Conservation (phyloP, 1,140 invertebrate species). For the Drosophila pectinifera region DNA sequence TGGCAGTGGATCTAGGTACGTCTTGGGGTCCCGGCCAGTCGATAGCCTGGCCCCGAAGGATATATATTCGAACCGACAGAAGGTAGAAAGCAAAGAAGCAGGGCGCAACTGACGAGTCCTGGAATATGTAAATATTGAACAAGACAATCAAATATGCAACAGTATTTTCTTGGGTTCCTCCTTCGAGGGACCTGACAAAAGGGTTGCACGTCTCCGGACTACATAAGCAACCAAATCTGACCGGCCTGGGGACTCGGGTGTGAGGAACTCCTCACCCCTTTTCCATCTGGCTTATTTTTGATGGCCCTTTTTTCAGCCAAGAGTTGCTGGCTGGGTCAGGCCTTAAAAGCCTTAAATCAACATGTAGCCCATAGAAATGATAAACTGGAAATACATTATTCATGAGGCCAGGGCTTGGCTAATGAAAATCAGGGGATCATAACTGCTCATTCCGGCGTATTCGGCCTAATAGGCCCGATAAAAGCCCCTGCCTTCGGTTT, state of each 20-base stretch:
- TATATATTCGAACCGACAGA: slow-evolving; percentile 38
- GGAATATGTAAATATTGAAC: slow-evolving; percentile 77
- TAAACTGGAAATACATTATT: slow-evolving; percentile 37
- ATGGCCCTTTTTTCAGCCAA: background rate
- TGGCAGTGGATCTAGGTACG: slow-evolving; percentile 9
- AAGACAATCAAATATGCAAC: slow-evolving; percentile 82
- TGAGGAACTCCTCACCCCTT: slow-evolving; percentile 15
- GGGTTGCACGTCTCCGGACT: slow-evolving; percentile 46
- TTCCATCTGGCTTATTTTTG: background rate
- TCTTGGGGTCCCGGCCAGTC: slow-evolving; percentile 25
- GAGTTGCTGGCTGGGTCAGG: slow-evolving; percentile 6
- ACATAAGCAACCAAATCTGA: slow-evolving; percentile 38
- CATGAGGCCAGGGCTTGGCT: slow-evolving; percentile 19
- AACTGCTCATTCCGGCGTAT: slow-evolving; percentile 24
- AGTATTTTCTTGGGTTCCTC: slow-evolving; percentile 58
- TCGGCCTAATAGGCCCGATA: slow-evolving; percentile 18
- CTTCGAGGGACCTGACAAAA: slow-evolving; percentile 31
- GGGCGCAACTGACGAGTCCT: slow-evolving; percentile 25
- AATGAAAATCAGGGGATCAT: slow-evolving; percentile 46
- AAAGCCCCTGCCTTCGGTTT: slow-evolving; percentile 3
- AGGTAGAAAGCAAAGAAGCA: slow-evolving; percentile 27
- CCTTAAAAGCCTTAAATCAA: slow-evolving; percentile 44
- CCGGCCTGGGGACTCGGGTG: slow-evolving; percentile 5
- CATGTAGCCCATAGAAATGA: slow-evolving; percentile 49
- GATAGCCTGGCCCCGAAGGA: slow-evolving; percentile 30